A percentile compares a stretch with the other conserved stretches of the same genome.
phyloP scores from a whole-genome alignment of 2,113 vertebrate genomes.

The Rhinolophus ferrumequinum region DNA sequence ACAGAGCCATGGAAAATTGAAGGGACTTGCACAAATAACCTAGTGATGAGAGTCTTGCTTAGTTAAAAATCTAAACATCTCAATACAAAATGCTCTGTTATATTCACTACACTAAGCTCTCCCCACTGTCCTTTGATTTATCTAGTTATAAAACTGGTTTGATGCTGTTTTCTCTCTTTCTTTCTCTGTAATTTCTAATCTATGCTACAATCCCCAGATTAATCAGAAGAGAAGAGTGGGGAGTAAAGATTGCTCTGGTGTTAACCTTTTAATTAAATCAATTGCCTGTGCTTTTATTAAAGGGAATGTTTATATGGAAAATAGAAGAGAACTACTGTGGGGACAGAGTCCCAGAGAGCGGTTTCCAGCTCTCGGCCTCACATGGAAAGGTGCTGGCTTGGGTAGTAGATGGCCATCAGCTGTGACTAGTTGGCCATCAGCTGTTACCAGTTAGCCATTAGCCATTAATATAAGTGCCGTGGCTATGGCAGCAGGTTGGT shows the following conservation, averaged over 20 bases:
- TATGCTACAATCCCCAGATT: background rate
- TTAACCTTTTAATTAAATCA: constrained; percentile 71
- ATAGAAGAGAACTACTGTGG: background rate
- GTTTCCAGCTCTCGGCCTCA: too few species aligned
- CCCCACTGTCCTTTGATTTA: constrained; percentile 40
- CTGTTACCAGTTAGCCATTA: too few species aligned
- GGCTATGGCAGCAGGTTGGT: too few species aligned
- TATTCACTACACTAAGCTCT: background rate
- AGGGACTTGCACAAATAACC: background rate
- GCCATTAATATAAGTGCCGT: too few species aligned
- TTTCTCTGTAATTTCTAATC: constrained; percentile 12
- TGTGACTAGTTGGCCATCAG: too few species aligned
- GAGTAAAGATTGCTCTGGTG: constrained; percentile 47
- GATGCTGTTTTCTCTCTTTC: background rate
- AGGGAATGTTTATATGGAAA: constrained; percentile 54
- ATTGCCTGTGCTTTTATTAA: constrained; percentile 38
- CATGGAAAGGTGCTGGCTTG: too few species aligned
- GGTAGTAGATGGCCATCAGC: too few species aligned
- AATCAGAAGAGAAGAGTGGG: constrained; percentile 39
- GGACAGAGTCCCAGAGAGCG: too few species aligned
- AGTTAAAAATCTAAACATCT: background rate
- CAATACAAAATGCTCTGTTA: background rate
- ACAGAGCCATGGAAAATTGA: background rate
- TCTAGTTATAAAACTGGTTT: background rate
- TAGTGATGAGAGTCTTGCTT: background rate